These are phyloP conservation scores for Diloba caeruleocephala DNA, from an alignment of 2,888 invertebrate species.

Conservation along the genomic window DNA sequence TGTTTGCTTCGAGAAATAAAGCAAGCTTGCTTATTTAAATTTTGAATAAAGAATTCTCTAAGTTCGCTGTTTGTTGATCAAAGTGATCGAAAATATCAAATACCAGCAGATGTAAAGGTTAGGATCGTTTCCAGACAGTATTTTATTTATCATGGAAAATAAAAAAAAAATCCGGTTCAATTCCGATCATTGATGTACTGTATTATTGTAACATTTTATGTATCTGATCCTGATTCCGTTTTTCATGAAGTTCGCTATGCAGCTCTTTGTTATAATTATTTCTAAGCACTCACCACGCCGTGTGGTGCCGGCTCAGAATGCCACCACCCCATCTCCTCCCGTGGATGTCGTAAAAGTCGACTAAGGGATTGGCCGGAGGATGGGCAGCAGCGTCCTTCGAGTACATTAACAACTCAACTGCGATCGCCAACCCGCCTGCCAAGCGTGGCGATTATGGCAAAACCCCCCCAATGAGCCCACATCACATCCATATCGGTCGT, in stretches of 20 bases:
- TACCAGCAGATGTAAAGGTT: constrained; percentile 14
- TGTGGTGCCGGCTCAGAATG: too few relatives aligned
- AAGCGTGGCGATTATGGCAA: too few relatives aligned
- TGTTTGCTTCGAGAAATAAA: constrained; percentile 29
- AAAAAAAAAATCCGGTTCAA: constrained; percentile 11
- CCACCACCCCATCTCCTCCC: too few relatives aligned
- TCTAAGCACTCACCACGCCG: too few relatives aligned
- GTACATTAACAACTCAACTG: too few relatives aligned
- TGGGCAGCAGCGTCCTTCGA: too few relatives aligned
- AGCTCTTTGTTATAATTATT: too few relatives aligned
- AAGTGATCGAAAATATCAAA: constrained; percentile 40
- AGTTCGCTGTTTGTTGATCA: constrained; percentile 31
- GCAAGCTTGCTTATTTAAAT: constrained; percentile 31
- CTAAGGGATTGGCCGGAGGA: too few relatives aligned
- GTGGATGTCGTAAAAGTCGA: too few relatives aligned
- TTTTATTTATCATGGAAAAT: constrained; percentile 19
- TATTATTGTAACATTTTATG: constrained; percentile 15
- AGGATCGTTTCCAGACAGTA: constrained; percentile 23
- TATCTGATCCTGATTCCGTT: not conserved
- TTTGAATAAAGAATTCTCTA: constrained; percentile 17
- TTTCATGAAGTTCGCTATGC: not conserved
- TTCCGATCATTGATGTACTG: not conserved
- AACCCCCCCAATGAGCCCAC: too few relatives aligned
- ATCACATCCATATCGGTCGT: too few relatives aligned
- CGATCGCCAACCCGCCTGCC: too few relatives aligned